Evolutionary conservation across 2,797 vertebrate species (phyloP), one percentile per base, ranked within the genome.

Genomic region (Yasuhikotakia modesta): DNA sequence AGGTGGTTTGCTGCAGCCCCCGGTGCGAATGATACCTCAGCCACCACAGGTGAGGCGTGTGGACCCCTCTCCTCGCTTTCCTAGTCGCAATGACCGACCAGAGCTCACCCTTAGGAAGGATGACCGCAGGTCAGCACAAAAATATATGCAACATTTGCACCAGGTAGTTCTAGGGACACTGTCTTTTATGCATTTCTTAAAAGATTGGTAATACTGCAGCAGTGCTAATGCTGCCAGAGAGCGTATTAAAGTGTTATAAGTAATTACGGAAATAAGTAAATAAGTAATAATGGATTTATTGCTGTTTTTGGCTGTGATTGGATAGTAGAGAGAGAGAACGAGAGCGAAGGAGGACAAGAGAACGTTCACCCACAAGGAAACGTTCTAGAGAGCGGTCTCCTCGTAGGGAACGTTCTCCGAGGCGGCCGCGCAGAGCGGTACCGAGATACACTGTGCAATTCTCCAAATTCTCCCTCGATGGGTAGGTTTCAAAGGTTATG

Each of bases 381-480:
- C 95, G 97, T 45, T 99, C 97, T 63, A 91, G 98, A 80, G 97
- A 99, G 58, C 93, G 97, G 0, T 99, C 97, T 1, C 98, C 97
- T 0, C 90, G 97, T 4, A 93, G 98, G 35, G 98, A 99, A 45
- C 93, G 98, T 70, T 99, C 98, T 0, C 97, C 98, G 3, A 92
- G 98, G 6, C 93, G 98, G 32, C 95, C 96, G 0, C 96, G 97
- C 0, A 92, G 95, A 43, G 95, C 95, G 2, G 93, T 95, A 16
- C 97, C 97, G 2, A 96, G 98, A 76, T 99, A 99, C 86, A 99
- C 97, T 0, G 96, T 99, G 35, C 97, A 99, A 89, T 99, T 99
- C 79, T 99, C 97, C 50, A 99, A 99, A 89, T 99, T 99, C 85
- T 99, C 97, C 11, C 89, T 99, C 85, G 97, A 99, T 87, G 96